A percentile compares a stretch with the other conserved stretches of the same genome.
These are phyloP conservation scores for Cochlearius cochlearius DNA, from an alignment of 2,113 vertebrate species.

Conservation along the genomic window DNA sequence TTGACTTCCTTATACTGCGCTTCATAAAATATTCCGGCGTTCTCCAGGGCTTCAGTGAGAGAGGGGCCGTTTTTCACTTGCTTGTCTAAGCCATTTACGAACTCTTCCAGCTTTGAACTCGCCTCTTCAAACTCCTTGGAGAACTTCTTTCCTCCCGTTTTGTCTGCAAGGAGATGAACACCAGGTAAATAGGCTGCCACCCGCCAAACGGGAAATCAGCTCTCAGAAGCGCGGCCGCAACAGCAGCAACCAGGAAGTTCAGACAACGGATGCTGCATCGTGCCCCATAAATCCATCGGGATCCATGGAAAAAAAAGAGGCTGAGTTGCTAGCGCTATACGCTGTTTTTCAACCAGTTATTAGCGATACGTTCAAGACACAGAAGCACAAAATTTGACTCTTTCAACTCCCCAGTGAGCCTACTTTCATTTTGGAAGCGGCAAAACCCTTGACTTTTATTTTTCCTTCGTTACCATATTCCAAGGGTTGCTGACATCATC, in stretches of 20 bases:
- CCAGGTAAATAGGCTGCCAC: rapidly evolving
- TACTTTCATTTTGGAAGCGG: background rate
- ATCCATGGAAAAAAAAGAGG: background rate
- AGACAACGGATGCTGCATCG: background rate
- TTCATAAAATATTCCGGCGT: slow-evolving; percentile 96
- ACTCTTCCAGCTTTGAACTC: slow-evolving; percentile 92
- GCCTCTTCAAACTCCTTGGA: slow-evolving; percentile 97
- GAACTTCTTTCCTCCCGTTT: slow-evolving; percentile 95
- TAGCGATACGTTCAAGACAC: background rate
- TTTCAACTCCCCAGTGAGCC: background rate
- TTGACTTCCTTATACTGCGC: slow-evolving; percentile 98
- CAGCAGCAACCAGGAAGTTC: background rate
- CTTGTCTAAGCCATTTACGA: slow-evolving; percentile 89
- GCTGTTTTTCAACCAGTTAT: background rate
- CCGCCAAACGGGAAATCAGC: background rate
- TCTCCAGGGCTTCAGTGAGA: slow-evolving; percentile 89
- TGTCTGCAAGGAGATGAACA: slow-evolving; percentile 76
- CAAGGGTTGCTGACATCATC: background rate
- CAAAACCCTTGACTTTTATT: background rate
- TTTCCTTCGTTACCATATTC: background rate
- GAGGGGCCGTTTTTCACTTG: slow-evolving; percentile 87
- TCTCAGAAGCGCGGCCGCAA: rapidly evolving
- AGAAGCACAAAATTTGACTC: background rate
- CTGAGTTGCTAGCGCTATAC: background rate
- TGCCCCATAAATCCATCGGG: rapidly evolving